Conservation (phyloP, 2,888 invertebrate genomes). For the Bembecia ichneumoniformis region DNA sequence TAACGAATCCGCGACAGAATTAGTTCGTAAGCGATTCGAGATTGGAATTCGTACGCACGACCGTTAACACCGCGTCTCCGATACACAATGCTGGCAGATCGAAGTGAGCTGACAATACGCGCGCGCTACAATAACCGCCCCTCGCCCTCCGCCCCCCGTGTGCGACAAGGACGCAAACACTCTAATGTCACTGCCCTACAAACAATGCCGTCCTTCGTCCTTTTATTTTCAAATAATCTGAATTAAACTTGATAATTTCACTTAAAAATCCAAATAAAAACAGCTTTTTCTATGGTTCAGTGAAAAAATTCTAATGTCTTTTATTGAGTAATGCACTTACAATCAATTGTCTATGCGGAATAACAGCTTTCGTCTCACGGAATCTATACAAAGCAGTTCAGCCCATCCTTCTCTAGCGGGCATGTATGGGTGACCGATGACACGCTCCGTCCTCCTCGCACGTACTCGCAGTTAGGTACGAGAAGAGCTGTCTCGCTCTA, state of each 20-base stretch:
- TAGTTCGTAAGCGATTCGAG: conserved; percentile 37
- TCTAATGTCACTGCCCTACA: conserved; percentile 69
- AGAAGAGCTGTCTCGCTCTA: conserved; percentile 55
- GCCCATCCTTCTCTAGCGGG: conserved; percentile 64
- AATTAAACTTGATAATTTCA: conserved; percentile 21
- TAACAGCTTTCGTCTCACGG: conserved; percentile 58
- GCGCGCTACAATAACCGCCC: conserved; percentile 69
- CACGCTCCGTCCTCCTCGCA: conserved; percentile 40
- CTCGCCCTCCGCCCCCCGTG: conserved; percentile 51
- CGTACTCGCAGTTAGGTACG: conserved; percentile 38
- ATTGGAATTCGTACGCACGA: conserved; percentile 50
- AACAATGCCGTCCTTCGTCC: conserved; percentile 63
- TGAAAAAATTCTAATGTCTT: conserved; percentile 23
- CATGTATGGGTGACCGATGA: conserved; percentile 52
- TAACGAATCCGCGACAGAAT: conserved; percentile 30
- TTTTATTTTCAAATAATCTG: conserved; percentile 25
- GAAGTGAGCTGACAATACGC: conserved; percentile 69
- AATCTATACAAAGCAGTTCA: conserved; percentile 67
- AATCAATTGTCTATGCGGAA: conserved; percentile 68
- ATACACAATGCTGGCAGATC: conserved; percentile 71
- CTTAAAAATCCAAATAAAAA: conserved; percentile 3
- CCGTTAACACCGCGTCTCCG: conserved; percentile 42
- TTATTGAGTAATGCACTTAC: conserved; percentile 38
- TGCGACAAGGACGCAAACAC: conserved; percentile 68
- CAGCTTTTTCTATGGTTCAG: conserved; percentile 7